Evolutionary conservation across 2,797 vertebrate species (phyloP).

Genomic region (Eidolon dupreanum): DNA sequence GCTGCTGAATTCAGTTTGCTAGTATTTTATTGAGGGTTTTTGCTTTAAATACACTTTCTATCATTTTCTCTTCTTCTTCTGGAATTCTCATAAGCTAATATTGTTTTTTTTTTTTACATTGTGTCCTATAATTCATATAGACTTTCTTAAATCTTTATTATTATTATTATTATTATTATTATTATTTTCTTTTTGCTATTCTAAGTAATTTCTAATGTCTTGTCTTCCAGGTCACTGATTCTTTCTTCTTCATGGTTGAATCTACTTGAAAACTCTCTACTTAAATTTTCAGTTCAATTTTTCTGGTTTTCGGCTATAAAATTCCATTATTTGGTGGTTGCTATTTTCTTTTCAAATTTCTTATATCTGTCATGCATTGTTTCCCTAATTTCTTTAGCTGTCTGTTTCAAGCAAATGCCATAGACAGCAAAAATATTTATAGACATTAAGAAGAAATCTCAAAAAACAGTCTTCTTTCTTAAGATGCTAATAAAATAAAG

Average conservation of each 20-base stretch:
- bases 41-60: too few relatives aligned
- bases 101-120: too few relatives aligned
- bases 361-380: background rate
- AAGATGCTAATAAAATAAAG: background rate
- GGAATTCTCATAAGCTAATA: too few relatives aligned
- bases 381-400: background rate
- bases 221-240: background rate
- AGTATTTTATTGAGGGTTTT: too few relatives aligned
- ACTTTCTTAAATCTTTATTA: too few relatives aligned
- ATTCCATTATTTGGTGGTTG: background rate
- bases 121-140: too few relatives aligned
- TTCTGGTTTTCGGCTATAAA: background rate
- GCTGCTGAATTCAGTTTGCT: too few relatives aligned
- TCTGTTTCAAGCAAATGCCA: background rate
- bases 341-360: background rate
- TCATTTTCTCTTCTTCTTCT: too few relatives aligned
- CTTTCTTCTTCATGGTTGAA: background rate
- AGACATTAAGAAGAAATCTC: background rate
- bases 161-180: too few relatives aligned
- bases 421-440: background rate
- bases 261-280: background rate
- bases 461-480: background rate
- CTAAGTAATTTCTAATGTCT: background rate
- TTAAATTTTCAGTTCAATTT: background rate
- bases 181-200: too few relatives aligned